Evolutionary conservation across 1,140 invertebrate genomes (phyloP), one percentile per base, ranked within the genome.

Genomic region (Conus betulinus): DNA sequence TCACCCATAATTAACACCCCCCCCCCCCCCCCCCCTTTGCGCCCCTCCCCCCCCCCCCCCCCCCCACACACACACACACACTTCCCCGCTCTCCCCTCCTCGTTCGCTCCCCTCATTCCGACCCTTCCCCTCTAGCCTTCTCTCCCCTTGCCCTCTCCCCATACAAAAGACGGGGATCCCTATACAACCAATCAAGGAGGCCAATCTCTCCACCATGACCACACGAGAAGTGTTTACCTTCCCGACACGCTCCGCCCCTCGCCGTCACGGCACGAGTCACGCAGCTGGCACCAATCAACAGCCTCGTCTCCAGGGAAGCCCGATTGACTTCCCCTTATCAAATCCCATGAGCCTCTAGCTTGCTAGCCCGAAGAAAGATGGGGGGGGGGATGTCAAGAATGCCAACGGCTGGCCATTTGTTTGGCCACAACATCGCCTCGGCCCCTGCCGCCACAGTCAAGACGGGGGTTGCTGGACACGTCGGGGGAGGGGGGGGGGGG

Each of bases 361-460:
- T 15, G 57, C 57, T 15, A 8, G 57, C n/a, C n/a, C 76, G 76
- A 15, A 78, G 76, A 78, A 78, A 39, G 76, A 39, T 78, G 79
- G 79, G 13, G 67, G 67, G 13, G 67, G 13, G 51, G 79, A 15
- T 81, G 79, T 81, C 79, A 81, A 51, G 79, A 81, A 81, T 81
- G 79, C 51, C 79, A 81, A 53, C 51, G 79, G 15, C 23, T 53
- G 51, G 6, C 79, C 79, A 81, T 81, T 81, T 81, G 79, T 81
- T 81, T 81, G 79, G 79, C 79, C 10, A 81, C 79, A 81, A 81
- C 79, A 53, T 51, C 39, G 51, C 51, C 8, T 10, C 39, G 3
- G 76, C 23, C 17, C 23, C 27, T 79, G 17, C 60, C 39, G 39
- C 39, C 39, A 39, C 39, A n/a, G n/a, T n/a, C n/a, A 39, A 39